A percentile compares a stretch with the other conserved stretches of the same genome.
These are phyloP conservation scores for Oxyura jamaicensis DNA, from an alignment of 2,113 vertebrate genomes.

Conservation along the genomic window DNA sequence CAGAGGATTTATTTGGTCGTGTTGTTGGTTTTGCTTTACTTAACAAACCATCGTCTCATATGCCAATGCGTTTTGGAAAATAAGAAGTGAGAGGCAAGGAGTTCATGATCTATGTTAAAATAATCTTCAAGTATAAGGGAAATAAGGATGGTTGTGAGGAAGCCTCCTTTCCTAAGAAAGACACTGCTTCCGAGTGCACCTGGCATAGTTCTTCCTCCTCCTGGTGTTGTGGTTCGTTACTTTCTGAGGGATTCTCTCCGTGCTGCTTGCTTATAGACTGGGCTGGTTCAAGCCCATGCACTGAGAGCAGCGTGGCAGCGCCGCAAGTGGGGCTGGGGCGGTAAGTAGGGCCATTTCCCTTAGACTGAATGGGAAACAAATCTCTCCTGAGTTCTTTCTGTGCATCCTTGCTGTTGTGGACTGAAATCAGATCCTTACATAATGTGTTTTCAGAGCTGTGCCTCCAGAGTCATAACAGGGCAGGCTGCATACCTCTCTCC, in stretches of 20 bases:
- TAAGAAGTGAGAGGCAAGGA: background rate
- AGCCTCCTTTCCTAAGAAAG: background rate
- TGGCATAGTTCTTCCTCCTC: background rate
- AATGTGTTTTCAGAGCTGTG: conserved; percentile 24
- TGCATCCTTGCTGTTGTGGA: background rate
- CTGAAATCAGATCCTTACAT: conserved; percentile 12
- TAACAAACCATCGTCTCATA: background rate
- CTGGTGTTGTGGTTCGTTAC: background rate
- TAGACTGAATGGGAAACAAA: background rate
- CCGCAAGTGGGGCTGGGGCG: background rate
- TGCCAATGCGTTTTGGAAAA: background rate
- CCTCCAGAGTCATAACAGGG: background rate
- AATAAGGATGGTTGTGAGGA: background rate
- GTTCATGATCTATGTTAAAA: background rate
- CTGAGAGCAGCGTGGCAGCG: background rate
- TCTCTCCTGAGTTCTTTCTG: background rate
- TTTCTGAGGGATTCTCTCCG: background rate
- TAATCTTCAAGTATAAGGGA: background rate
- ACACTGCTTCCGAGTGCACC: background rate
- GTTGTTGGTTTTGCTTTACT: background rate
- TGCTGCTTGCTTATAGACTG: background rate
- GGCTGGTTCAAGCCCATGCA: background rate
- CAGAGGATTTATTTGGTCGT: background rate
- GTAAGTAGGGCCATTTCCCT: background rate
- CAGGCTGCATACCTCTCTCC: conserved; percentile 35